Percentiles rank a stretch among this genome's conserved stretches.
phyloP scores from a whole-genome alignment of 1,140 invertebrate species.

The Drosophila athabasca region DNA sequence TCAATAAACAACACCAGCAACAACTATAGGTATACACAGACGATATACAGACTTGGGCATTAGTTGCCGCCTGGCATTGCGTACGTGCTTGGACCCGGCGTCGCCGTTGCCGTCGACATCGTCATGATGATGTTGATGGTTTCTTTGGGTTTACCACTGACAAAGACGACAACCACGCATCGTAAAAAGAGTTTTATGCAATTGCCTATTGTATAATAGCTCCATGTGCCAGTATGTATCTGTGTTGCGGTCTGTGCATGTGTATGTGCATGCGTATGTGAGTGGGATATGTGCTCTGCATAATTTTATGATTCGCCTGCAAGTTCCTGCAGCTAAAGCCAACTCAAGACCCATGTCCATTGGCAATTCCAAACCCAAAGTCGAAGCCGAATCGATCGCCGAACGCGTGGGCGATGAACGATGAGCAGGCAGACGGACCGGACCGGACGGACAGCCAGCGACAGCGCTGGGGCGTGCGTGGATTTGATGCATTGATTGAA shows the following conservation, averaged over 20 bases:
- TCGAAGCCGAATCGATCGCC: slow-evolving; percentile 29
- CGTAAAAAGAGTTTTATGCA: slow-evolving; percentile 78
- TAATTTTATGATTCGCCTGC: slow-evolving; percentile 74
- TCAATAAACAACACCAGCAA: slow-evolving; percentile 76
- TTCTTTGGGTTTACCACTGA: slow-evolving; percentile 60
- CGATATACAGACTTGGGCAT: slow-evolving; percentile 61
- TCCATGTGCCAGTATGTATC: slow-evolving; percentile 26
- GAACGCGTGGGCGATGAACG: slow-evolving; percentile 52
- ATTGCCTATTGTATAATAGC: slow-evolving; percentile 59
- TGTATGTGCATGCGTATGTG: slow-evolving; percentile 45
- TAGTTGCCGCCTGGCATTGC: slow-evolving; percentile 64
- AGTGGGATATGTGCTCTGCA: slow-evolving; percentile 76
- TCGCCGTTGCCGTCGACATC: slow-evolving; percentile 42
- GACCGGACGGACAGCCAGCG: background rate
- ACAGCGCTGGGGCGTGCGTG: slow-evolving; percentile 6
- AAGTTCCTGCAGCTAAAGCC: slow-evolving; percentile 39
- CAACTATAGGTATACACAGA: slow-evolving; percentile 34
- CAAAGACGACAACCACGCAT: slow-evolving; percentile 64
- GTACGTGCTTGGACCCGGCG: slow-evolving; percentile 77
- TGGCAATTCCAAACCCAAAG: slow-evolving; percentile 45
- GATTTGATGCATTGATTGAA: slow-evolving; percentile 79
- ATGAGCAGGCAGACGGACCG: slow-evolving; percentile 7
- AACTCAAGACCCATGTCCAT: slow-evolving; percentile 56
- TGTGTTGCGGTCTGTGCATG: slow-evolving; percentile 65
- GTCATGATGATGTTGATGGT: slow-evolving; percentile 36